These are phyloP conservation scores for Chinchilla lanigera DNA, from an alignment of 2,113 vertebrate genomes.

Conservation along the genomic window DNA sequence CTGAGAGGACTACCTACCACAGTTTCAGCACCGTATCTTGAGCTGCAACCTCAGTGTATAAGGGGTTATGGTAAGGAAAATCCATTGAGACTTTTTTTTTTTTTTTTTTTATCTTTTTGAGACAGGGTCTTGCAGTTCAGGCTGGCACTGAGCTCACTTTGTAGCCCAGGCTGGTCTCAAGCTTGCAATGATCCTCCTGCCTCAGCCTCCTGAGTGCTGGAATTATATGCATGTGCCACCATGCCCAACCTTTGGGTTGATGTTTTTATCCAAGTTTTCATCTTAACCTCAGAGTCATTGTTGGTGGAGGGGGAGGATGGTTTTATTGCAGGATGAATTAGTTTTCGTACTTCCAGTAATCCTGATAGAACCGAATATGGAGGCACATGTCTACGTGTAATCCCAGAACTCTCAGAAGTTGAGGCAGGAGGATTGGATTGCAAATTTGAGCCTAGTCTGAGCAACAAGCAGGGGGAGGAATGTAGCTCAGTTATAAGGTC, in stretches of 20 bases:
- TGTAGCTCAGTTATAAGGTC: neutral
- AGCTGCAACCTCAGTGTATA: neutral
- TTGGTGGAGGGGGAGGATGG: too few relatives aligned
- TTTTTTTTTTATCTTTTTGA: neutral
- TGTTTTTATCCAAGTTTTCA: neutral
- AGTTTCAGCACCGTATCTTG: neutral
- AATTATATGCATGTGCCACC: neutral
- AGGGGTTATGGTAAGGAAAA: neutral
- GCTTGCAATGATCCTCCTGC: neutral
- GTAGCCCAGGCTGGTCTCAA: neutral
- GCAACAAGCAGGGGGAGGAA: neutral
- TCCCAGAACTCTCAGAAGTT: neutral
- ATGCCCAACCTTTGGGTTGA: neutral
- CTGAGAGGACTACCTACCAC: neutral
- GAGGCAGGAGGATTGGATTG: neutral
- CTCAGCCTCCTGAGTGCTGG: neutral
- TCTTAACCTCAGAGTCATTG: neutral
- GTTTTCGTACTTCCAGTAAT: neutral
- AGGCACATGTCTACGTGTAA: neutral
- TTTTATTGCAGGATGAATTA: constrained; percentile 1
- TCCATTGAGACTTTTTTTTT: neutral
- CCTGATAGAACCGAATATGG: neutral
- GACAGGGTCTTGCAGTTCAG: neutral
- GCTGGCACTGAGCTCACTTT: neutral
- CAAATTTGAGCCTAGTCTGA: neutral